phyloP scores from a whole-genome alignment of 1,140 invertebrate species.

The Megathymus violae region DNA sequence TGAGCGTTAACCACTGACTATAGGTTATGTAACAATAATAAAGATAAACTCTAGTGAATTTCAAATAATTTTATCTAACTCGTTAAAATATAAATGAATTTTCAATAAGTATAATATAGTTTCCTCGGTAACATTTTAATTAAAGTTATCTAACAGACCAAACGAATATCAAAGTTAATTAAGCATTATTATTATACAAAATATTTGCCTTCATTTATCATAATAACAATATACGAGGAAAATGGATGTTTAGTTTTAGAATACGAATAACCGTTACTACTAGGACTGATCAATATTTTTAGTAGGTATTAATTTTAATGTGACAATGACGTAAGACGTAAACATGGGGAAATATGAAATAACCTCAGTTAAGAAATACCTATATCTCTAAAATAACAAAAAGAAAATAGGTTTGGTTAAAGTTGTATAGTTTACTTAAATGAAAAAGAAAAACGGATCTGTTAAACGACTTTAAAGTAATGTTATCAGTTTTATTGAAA shows the following conservation, averaged over 20 bases:
- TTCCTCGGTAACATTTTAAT: background rate
- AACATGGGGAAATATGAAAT: too few species aligned
- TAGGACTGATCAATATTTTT: too few species aligned
- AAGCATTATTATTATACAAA: background rate
- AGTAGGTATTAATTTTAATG: too few species aligned
- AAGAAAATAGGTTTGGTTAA: too few species aligned
- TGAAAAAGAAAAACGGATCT: too few species aligned
- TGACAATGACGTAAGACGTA: too few species aligned
- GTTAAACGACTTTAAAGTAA: too few species aligned
- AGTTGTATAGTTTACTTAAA: too few species aligned
- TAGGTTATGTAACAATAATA: conserved; percentile 8
- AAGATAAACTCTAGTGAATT: background rate
- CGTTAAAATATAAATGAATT: background rate
- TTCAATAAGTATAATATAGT: background rate
- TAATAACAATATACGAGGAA: background rate
- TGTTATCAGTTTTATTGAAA: too few species aligned
- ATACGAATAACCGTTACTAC: too few species aligned
- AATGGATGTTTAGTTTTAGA: background rate
- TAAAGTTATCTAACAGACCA: background rate
- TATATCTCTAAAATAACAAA: too few species aligned
- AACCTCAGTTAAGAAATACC: too few species aligned
- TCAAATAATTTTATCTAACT: background rate
- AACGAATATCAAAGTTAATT: background rate
- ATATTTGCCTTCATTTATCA: background rate
- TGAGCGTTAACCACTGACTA: conserved; percentile 11